These are phyloP conservation scores for Heliocidaris erythrogramma DNA, from an alignment of 35 echinoderm and acorn worm species.

Conservation along the genomic window DNA sequence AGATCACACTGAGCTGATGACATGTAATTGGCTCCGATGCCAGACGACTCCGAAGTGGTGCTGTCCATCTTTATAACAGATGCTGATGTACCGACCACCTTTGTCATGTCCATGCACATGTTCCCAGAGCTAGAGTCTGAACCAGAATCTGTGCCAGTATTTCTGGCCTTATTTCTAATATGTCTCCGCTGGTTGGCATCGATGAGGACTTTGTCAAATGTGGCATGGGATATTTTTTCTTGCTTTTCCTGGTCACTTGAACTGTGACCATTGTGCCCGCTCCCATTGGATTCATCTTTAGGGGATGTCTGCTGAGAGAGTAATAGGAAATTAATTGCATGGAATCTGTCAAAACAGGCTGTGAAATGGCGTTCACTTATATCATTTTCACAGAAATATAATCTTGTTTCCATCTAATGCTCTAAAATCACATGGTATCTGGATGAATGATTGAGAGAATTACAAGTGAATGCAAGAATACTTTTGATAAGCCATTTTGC, in stretches of 20 bases:
- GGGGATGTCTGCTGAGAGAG: background rate
- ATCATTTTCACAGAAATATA: background rate
- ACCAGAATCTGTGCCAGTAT: slow-evolving; percentile 13
- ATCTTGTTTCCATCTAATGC: background rate
- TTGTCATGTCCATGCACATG: background rate
- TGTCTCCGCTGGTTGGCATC: slow-evolving; percentile 43
- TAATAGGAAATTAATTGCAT: background rate
- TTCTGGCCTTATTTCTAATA: slow-evolving; percentile 24
- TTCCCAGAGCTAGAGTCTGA: slow-evolving; percentile 39
- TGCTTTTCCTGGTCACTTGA: slow-evolving; percentile 42
- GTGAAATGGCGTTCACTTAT: background rate
- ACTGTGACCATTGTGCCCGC: background rate
- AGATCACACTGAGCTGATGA: slow-evolving; percentile 24
- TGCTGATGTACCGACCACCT: background rate
- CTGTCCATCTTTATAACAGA: background rate
- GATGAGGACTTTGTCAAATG: slow-evolving; percentile 39
- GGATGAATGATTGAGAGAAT: background rate
- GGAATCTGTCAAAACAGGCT: background rate
- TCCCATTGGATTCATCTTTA: slow-evolving; percentile 44
- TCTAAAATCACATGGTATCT: background rate
- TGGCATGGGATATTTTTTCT: slow-evolving; percentile 27
- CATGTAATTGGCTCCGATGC: slow-evolving; percentile 23
- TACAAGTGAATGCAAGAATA: background rate
- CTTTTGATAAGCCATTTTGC: background rate
- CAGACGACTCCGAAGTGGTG: slow-evolving; percentile 17